phyloP scores from a whole-genome alignment of 2,888 invertebrate species.

The Tinea trinotella region DNA sequence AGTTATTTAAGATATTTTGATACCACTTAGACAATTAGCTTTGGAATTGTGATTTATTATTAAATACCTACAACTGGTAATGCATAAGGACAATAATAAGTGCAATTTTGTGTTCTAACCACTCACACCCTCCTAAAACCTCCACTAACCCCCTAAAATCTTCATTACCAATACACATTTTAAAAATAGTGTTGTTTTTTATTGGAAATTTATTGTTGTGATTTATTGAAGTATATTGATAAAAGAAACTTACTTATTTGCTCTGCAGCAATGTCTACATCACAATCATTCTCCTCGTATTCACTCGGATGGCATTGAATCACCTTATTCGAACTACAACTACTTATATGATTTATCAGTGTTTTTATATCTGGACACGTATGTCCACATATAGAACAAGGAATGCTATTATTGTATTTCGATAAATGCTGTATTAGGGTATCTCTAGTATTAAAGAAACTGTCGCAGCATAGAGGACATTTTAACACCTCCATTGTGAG shows the following conservation, averaged over 20 bases:
- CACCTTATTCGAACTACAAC: neutral
- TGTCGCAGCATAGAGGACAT: conserved; percentile 78
- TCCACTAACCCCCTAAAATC: too few species aligned
- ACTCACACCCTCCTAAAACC: too few species aligned
- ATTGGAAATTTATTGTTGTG: too few species aligned
- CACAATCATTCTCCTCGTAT: neutral
- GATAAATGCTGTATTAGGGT: conserved; percentile 64
- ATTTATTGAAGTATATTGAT: too few species aligned
- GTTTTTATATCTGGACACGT: neutral
- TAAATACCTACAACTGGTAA: too few species aligned
- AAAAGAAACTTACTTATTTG: neutral
- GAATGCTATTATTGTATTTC: conserved; percentile 69
- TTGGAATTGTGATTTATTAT: too few species aligned
- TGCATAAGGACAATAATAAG: too few species aligned
- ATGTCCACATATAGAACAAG: conserved; percentile 70
- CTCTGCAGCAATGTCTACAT: neutral
- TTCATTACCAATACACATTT: too few species aligned
- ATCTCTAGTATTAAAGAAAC: conserved; percentile 70
- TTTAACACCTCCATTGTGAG: conserved; percentile 68
- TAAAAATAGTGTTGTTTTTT: too few species aligned
- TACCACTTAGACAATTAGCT: too few species aligned
- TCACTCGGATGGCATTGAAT: neutral
- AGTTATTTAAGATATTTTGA: too few species aligned
- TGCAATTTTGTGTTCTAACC: too few species aligned
- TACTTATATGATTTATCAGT: neutral